phyloP scores from a whole-genome alignment of 2,113 vertebrate species.

The Syrrhaptes paradoxus region DNA sequence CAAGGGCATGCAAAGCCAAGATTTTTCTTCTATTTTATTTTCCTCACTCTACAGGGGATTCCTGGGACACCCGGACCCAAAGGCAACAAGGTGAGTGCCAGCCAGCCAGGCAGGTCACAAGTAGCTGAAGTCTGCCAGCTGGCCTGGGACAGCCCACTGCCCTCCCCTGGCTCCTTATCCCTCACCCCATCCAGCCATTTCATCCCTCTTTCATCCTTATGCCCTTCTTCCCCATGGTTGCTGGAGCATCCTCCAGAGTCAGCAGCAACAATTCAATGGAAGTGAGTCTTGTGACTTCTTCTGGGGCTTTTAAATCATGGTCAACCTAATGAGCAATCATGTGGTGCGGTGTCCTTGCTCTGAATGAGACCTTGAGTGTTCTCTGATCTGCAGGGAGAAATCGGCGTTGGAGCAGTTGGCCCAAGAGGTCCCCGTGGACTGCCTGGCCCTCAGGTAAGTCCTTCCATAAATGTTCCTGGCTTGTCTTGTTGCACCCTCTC shows the following conservation, averaged over 20 bases:
- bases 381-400: conserved; percentile 77
- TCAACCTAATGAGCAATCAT: background rate
- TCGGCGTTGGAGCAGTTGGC: conserved; percentile 76
- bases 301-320: background rate
- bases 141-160: background rate
- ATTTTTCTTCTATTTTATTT: background rate
- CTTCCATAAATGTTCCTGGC: background rate
- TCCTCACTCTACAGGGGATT: conserved; percentile 70
- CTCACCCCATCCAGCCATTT: background rate
- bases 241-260: background rate
- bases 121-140: background rate
- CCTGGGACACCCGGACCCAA: conserved; percentile 78
- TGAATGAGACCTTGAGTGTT: fast-evolving
- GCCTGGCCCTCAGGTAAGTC: conserved; percentile 79
- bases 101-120: background rate
- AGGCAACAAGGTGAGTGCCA: conserved; percentile 81
- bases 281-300: background rate
- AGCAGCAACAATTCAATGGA: background rate
- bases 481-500: background rate
- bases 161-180: background rate
- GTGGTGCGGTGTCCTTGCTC: background rate
- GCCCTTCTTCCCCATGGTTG: background rate
- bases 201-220: background rate
- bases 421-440: conserved; percentile 78
- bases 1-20: background rate